Percentiles rank a stretch among this genome's conserved stretches.
phyloP scores from a whole-genome alignment of 2,888 invertebrate species.

The Ecliptopera silaceata region DNA sequence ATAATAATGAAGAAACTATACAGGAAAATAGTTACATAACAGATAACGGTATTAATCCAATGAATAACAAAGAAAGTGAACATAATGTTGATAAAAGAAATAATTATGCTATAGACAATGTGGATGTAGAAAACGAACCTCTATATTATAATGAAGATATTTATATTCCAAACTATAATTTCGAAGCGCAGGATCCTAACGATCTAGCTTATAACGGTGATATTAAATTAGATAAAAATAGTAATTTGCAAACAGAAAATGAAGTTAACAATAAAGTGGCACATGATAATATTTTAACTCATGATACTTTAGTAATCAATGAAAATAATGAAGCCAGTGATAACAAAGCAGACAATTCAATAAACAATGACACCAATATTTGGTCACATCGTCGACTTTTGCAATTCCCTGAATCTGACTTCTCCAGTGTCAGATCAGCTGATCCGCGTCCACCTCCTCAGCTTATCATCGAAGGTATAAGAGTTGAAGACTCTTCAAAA shows the following conservation, averaged over 20 bases:
- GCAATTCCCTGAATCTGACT: slow-evolving; percentile 39
- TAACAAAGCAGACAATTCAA: neutral
- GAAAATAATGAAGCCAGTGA: neutral
- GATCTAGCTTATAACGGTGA: slow-evolving; percentile 3
- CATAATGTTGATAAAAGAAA: slow-evolving; percentile 11
- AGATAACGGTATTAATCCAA: slow-evolving; percentile 14
- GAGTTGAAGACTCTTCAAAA: slow-evolving; percentile 83
- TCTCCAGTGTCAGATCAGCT: slow-evolving; percentile 44
- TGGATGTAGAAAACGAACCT: slow-evolving; percentile 8
- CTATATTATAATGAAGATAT: slow-evolving; percentile 13
- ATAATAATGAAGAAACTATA: slow-evolving; percentile 26
- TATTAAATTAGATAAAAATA: slow-evolving; percentile 1
- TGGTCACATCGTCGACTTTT: slow-evolving; percentile 28
- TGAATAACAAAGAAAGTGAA: slow-evolving; percentile 4
- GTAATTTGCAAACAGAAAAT: neutral
- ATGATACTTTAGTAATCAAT: neutral
- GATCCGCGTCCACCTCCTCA: slow-evolving; percentile 33
- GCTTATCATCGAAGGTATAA: slow-evolving; percentile 75
- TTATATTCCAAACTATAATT: slow-evolving; percentile 10
- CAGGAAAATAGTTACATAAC: slow-evolving; percentile 19
- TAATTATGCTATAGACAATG: slow-evolving; percentile 13
- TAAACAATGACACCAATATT: neutral
- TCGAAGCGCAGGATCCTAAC: neutral
- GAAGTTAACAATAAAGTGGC: neutral
- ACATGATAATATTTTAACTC: neutral